phyloP scores from a whole-genome alignment of 2,113 vertebrate genomes.

The Columba livia region DNA sequence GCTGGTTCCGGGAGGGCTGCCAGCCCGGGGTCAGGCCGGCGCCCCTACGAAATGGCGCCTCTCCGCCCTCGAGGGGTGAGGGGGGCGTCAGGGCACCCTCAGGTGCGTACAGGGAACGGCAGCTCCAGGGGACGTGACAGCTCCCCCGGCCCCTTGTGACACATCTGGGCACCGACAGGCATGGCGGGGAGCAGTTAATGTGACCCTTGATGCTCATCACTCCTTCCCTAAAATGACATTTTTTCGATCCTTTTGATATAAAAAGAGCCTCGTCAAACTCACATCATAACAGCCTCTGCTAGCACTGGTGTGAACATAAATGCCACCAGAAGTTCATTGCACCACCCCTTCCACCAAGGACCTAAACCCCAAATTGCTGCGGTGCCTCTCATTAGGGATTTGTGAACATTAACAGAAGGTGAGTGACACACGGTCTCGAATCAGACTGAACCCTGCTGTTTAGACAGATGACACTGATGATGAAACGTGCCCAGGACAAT shows the following conservation, averaged over 20 bases:
- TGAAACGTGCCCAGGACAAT: accelerated
- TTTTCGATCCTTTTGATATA: not conserved
- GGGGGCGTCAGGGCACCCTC: not conserved
- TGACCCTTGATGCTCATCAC: accelerated
- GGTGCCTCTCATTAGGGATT: not conserved
- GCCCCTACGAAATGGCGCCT: slow-evolving; percentile 59
- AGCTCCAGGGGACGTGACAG: not conserved
- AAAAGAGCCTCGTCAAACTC: not conserved
- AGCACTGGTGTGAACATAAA: not conserved
- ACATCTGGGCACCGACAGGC: not conserved
- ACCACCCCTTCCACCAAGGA: not conserved
- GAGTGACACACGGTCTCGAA: not conserved
- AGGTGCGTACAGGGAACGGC: not conserved
- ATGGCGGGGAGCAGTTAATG: not conserved
- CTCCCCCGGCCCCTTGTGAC: not conserved
- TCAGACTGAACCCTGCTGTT: not conserved
- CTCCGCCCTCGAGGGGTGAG: not conserved
- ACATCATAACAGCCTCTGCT: not conserved
- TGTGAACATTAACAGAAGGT: no score
- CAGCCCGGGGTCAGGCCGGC: slow-evolving; percentile 78
- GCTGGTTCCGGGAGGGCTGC: slow-evolving; percentile 72
- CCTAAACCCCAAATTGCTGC: not conserved
- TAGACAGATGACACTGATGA: not conserved
- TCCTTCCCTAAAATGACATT: not conserved
- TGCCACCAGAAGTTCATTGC: not conserved